Conservation (phyloP, 2,113 vertebrate species). For the Pungitius pungitius region DNA sequence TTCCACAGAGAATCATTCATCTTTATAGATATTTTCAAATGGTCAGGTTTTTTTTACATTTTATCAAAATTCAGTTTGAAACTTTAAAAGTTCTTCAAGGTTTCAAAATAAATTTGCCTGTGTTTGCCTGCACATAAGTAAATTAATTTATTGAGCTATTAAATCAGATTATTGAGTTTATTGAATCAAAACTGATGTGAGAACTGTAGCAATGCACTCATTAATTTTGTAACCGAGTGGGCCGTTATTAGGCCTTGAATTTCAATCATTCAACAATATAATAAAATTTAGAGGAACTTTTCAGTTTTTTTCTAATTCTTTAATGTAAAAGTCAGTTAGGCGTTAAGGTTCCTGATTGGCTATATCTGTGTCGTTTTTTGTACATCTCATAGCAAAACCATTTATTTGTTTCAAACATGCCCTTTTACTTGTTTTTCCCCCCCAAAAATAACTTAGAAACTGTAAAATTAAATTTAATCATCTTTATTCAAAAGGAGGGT, state of each 20-base stretch:
- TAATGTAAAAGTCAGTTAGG: not conserved
- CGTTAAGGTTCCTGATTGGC: not conserved
- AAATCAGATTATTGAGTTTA: not conserved
- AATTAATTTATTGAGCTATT: not conserved
- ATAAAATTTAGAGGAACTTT: not conserved
- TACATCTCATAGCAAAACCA: not conserved
- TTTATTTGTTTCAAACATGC: not conserved
- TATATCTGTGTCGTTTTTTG: not conserved
- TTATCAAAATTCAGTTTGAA: not conserved
- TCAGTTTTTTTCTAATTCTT: constrained; percentile 8
- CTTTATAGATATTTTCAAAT: not conserved
- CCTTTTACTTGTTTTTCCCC: not conserved
- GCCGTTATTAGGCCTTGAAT: not conserved
- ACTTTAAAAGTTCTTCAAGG: not conserved
- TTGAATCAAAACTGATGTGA: not conserved
- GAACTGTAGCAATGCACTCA: not conserved
- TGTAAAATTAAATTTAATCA: constrained; percentile 16
- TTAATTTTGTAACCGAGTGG: not conserved
- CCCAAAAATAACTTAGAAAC: constrained; percentile 12
- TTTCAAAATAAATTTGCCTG: not conserved
- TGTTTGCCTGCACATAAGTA: not conserved
- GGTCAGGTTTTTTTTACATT: not conserved
- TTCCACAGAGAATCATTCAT: not conserved
- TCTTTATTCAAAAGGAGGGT: constrained; percentile 47
- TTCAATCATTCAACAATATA: not conserved